A percentile compares a stretch with the other conserved stretches of the same genome.
These are phyloP conservation scores for Scaptomyza hsui DNA, from an alignment of 1,140 invertebrate species.

Conservation along the genomic window DNA sequence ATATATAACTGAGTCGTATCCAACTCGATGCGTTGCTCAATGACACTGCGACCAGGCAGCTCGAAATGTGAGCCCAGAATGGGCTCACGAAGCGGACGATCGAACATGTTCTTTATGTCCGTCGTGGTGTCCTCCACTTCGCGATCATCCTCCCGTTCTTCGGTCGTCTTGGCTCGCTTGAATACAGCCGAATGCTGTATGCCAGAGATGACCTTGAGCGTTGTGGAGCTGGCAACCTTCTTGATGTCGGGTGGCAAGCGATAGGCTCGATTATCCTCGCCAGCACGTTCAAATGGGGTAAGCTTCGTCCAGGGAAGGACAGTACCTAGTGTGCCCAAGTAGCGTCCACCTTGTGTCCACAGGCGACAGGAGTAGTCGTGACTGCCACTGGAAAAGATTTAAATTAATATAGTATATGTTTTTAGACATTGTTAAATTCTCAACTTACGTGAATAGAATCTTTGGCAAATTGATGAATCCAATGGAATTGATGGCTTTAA, in stretches of 20 bases:
- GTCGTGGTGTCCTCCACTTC: conserved; percentile 10
- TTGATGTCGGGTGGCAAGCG: conserved; percentile 87
- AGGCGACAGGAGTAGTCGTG: conserved; percentile 88
- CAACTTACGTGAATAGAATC: conserved; percentile 86
- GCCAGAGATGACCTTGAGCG: conserved; percentile 85
- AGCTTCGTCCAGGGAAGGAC: conserved; percentile 86
- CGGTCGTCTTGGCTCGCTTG: conserved; percentile 41
- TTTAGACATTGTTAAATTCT: neutral
- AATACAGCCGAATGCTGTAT: conserved; percentile 27
- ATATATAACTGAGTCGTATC: conserved; percentile 86
- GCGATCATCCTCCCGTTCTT: conserved; percentile 36
- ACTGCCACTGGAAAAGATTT: conserved; percentile 86
- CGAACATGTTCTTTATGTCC: conserved; percentile 84
- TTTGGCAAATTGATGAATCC: conserved; percentile 86
- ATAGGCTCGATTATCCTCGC: conserved; percentile 79
- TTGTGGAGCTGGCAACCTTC: conserved; percentile 88
- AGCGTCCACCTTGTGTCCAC: conserved; percentile 88
- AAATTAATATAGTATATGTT: neutral
- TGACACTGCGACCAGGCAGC: conserved; percentile 79
- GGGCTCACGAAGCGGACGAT: conserved; percentile 83
- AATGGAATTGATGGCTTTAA: conserved; percentile 86
- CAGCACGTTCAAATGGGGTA: conserved; percentile 83
- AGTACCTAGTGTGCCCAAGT: conserved; percentile 88
- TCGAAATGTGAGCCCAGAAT: conserved; percentile 84
- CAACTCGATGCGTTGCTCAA: conserved; percentile 81